Conservation (phyloP, 2,888 invertebrate species). For the Proisotoma minuta region DNA sequence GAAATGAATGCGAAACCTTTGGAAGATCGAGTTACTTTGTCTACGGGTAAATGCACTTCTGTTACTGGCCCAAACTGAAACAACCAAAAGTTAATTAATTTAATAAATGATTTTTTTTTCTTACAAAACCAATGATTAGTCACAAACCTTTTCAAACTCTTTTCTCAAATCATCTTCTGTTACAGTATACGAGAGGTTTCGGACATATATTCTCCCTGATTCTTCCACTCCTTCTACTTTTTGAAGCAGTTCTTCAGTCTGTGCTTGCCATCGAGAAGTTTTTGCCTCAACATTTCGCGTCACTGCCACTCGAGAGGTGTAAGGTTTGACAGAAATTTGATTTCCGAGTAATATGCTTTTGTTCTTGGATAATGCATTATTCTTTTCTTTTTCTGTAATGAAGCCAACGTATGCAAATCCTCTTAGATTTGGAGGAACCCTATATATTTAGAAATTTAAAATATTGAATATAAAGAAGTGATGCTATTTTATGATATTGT, state of each 20-base stretch:
- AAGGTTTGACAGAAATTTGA: conserved; percentile 57
- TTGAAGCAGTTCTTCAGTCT: conserved; percentile 61
- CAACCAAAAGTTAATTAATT: not conserved
- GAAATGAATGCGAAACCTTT: conserved; percentile 88
- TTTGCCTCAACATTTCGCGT: conserved; percentile 51
- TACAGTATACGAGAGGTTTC: conserved; percentile 82
- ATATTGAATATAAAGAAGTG: too few relatives aligned
- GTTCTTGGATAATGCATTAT: conserved; percentile 74
- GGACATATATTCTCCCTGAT: conserved; percentile 85
- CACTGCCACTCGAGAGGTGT: conserved; percentile 51
- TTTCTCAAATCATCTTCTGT: conserved; percentile 78
- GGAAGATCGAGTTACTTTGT: conserved; percentile 64
- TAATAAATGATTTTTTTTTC: not conserved
- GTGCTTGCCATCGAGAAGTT: conserved; percentile 59
- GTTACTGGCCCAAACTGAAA: conserved; percentile 64
- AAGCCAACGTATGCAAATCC: conserved; percentile 91
- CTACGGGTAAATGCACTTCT: conserved; percentile 85
- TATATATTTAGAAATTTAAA: conserved; percentile 3
- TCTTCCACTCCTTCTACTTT: conserved; percentile 74
- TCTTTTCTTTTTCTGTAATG: conserved; percentile 71
- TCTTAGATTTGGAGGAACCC: conserved; percentile 66
- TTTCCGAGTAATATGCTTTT: conserved; percentile 73
- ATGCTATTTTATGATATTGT: too few relatives aligned
- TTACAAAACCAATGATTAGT: not conserved
- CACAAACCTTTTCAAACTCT: conserved; percentile 63